These are phyloP conservation scores for Chamaea fasciata DNA, from an alignment of 2,113 vertebrate genomes.

Conservation along the genomic window DNA sequence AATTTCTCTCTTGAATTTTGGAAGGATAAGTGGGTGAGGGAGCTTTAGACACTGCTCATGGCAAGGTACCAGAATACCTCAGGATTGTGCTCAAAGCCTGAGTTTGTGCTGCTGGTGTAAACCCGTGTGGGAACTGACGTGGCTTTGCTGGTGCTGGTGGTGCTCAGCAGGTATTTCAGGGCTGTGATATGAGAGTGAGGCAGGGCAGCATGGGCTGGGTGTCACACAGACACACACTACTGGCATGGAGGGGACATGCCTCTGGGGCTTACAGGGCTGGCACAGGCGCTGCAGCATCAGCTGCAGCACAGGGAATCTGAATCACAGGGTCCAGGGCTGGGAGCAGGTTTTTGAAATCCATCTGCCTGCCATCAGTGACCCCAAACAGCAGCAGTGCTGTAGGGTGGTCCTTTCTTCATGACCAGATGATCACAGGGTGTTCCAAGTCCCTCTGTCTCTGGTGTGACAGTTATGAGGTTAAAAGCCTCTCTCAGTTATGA, in stretches of 20 bases:
- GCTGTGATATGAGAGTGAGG: not conserved
- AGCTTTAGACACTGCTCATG: not conserved
- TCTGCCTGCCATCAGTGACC: not conserved
- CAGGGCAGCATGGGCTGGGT: not conserved
- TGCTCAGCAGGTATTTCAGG: slow-evolving; percentile 30
- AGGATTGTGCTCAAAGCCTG: not conserved
- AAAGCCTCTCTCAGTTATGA: not conserved
- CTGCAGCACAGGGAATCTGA: not conserved
- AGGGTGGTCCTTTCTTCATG: not conserved
- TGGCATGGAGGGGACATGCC: not conserved
- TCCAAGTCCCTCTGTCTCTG: not conserved
- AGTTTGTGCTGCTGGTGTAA: not conserved
- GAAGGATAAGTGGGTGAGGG: not conserved
- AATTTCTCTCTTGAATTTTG: not conserved
- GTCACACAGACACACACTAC: not conserved
- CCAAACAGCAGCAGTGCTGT: not conserved
- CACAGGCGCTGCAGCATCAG: not conserved
- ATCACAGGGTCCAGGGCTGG: not conserved
- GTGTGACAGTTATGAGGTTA: too few relatives aligned
- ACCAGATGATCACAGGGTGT: not conserved
- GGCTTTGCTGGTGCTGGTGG: not conserved
- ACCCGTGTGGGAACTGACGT: not conserved
- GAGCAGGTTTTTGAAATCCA: not conserved
- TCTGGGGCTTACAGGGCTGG: not conserved
- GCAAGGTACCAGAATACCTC: not conserved